These are phyloP conservation scores for Heliconius cydno DNA, from an alignment of 2,888 invertebrate species.

Conservation along the genomic window DNA sequence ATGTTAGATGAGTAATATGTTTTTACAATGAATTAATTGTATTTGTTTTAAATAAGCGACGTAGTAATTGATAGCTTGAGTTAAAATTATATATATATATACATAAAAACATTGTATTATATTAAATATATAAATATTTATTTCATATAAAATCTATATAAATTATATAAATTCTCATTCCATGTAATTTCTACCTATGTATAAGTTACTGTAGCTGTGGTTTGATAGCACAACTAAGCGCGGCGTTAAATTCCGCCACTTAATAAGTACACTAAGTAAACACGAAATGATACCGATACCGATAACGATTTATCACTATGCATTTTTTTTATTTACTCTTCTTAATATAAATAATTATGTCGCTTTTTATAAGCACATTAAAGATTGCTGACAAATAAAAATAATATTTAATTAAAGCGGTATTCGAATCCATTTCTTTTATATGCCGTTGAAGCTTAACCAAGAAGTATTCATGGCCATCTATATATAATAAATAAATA, in stretches of 20 bases:
- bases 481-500: too few relatives aligned
- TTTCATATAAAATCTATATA: too few relatives aligned
- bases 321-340: too few relatives aligned
- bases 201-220: not conserved
- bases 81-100: not conserved
- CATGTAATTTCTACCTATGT: not conserved
- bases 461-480: too few relatives aligned
- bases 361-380: too few relatives aligned
- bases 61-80: constrained; percentile 1
- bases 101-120: not conserved
- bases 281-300: not conserved
- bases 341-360: too few relatives aligned
- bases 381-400: not conserved
- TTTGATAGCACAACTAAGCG: too few relatives aligned
- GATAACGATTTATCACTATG: too few relatives aligned
- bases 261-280: too few relatives aligned
- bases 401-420: not conserved
- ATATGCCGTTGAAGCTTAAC: not conserved
- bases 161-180: not conserved
- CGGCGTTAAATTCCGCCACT: too few relatives aligned
- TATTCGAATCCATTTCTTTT: not conserved
- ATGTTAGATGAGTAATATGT: not conserved
- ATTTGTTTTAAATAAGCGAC: not conserved
- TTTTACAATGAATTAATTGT: not conserved
- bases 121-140: not conserved